Conservation (phyloP, 2,113 vertebrate species). For the Syngnathoides biaculeatus region DNA sequence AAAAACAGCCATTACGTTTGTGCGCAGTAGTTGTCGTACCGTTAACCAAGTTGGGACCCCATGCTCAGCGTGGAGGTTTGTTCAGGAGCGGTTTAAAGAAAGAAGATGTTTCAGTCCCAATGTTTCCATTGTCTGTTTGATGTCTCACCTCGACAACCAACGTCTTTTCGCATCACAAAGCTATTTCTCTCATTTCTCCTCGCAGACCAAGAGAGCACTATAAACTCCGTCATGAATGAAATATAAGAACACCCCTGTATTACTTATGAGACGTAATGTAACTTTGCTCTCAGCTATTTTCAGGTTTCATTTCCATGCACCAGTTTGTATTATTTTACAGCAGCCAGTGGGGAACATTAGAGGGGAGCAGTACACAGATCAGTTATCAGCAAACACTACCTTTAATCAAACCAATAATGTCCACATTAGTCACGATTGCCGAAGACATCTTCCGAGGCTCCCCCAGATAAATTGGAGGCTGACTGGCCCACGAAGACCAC, state of each 20-base stretch:
- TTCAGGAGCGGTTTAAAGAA: conserved; percentile 8
- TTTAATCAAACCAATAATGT: conserved; percentile 42
- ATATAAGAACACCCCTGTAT: conserved; percentile 64
- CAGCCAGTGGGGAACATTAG: conserved; percentile 36
- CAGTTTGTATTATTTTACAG: conserved; percentile 34
- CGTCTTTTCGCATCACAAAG: conserved; percentile 61
- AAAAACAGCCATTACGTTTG: background rate
- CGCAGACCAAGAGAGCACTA: conserved; percentile 33
- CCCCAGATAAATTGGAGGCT: conserved; percentile 1
- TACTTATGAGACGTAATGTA: conserved; percentile 65
- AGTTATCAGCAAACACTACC: conserved; percentile 51
- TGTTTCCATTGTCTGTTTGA: conserved; percentile 33
- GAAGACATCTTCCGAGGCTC: conserved; percentile 6
- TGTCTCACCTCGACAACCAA: conserved; percentile 45
- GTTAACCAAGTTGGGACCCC: conserved; percentile 3
- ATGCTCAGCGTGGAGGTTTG: background rate
- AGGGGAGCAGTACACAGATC: conserved; percentile 55
- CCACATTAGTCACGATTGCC: conserved; percentile 43
- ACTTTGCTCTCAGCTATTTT: conserved; percentile 68
- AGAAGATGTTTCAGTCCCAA: conserved; percentile 13
- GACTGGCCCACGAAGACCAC: conserved; percentile 20
- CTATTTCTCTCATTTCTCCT: conserved; percentile 46
- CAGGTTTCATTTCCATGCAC: conserved; percentile 60
- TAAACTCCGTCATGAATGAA: conserved; percentile 68
- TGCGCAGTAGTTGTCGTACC: conserved; percentile 6